Evolutionary conservation across 2,113 vertebrate species (phyloP), one percentile per base, ranked within the genome.

Genomic region (Psittacula cyanocephala): DNA sequence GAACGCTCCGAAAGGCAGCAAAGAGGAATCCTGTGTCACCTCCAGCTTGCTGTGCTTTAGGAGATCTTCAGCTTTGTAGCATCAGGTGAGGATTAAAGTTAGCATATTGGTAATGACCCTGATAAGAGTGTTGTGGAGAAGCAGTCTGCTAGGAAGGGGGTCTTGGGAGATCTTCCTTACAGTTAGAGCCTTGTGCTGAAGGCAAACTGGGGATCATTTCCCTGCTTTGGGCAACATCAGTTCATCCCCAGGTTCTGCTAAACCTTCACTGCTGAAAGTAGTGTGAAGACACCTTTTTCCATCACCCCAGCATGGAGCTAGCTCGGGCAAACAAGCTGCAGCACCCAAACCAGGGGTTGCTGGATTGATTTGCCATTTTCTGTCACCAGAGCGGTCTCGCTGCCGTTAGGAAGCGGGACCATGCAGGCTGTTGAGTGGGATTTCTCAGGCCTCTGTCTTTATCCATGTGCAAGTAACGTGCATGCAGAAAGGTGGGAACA

Each of bases 401-500:
- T 29, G 6, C 33, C 14, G 11, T 39, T 33, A 20, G 15, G 13
- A 25, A 39, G 62, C 4, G 2, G 37, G 47, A 49, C 39, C 11
- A 0, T 10, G 50, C 60, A 27, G 83, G 35, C 8, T 43, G 2
- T 28, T 1, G 5, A 4, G 27, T 4, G 37, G 23, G 4, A 3
- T 8, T 50, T 65, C 74, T 53, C 64, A 67, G 76, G 44, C 10
- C 53, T 49, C 3, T 43, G 72, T 2, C 7, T 33, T 53, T 22
- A 12, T 2, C 6, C 14, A 3, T 0, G 1, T 57, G 18, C 49
- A 8, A 11, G 24, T 29, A 22, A 29, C 29, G 28, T 29, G 43
- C 11, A 15, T 22, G 43, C 69, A 28, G 2, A 43, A 1, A 1
- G 19, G 35, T 18, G 63, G 77, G 80, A 41, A 6, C n/a, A n/a